Base-by-base conservation (phyloP, 2,797 vertebrate species). In the Uromys caudimaculatus region DNA sequence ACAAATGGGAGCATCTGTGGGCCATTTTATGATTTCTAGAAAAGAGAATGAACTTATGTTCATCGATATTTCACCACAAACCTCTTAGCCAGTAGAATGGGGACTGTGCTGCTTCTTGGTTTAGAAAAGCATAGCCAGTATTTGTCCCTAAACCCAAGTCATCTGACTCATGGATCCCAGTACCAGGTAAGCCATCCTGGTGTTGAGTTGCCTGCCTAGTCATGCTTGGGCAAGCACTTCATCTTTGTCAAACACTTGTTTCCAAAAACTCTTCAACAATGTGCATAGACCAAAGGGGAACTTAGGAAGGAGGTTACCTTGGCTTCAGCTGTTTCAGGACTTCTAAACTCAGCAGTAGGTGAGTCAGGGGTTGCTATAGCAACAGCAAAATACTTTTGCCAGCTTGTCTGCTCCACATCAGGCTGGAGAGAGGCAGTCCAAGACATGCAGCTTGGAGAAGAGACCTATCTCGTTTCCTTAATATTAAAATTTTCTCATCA, bases 311-410 rank as follows among this genome's bases (percentile, higher is more conserved):
- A 71, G 5, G 17, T 71, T 84, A 44, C 67, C 64, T 67, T 11
- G 44, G 10, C 67, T 95, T 86, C 50, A 88, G 69, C 76, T 86
- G 44, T 79, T 85, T 89, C 54, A 95, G 84, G 91, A 76, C 91
- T 91, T 91, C 29, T 73, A 58, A 38, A 56, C 41, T 47, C 35
- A 3, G 38, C 11, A 58, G 77, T 41, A 14, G 10, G 2, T 97
- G 84, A 95, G 69, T 96, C 93, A 89, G 56, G 32, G 17, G 38
- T 93, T 93, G 69, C 82, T 79, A 84, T 13, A 41, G 67, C 77
- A 90, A 93, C 29, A 38, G 27, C 44, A 93, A 93, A 94, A 94
- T 94, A 92, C 50, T 89, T 13, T 92, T 27, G 91, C 56, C 93
- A 52, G 19, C 8, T 11, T 47, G 0, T 62, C 50, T 64, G 29